A percentile compares a stretch with the other conserved stretches of the same genome.
Evolutionary conservation across 2,888 invertebrate species (phyloP).

Genomic region (Crocallis elinguaria): DNA sequence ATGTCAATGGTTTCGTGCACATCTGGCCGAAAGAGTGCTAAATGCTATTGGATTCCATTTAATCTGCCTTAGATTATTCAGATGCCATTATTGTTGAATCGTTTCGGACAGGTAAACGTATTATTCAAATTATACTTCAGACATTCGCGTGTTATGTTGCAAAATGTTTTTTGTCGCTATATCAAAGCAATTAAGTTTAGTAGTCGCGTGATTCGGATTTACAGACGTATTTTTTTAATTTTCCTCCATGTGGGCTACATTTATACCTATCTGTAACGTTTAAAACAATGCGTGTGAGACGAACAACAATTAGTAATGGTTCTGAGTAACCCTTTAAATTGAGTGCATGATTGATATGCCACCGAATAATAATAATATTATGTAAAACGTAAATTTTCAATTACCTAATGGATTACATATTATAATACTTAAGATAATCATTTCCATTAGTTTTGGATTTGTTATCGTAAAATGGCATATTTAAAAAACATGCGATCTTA

Average conservation of each 20-base stretch:
- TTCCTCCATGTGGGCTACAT: constrained; percentile 23
- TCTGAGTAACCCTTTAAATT: constrained; percentile 9
- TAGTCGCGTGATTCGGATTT: constrained; percentile 76
- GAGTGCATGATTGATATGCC: too few relatives aligned
- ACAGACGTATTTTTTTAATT: constrained; percentile 46
- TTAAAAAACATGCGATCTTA: background rate
- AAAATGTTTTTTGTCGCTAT: constrained; percentile 74
- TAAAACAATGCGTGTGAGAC: background rate
- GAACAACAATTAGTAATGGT: constrained; percentile 15
- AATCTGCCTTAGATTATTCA: constrained; percentile 56
- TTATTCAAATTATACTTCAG: constrained; percentile 72
- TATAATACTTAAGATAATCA: constrained; percentile 52
- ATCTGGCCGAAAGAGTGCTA: constrained; percentile 35
- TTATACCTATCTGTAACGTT: constrained; percentile 11
- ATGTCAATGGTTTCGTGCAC: constrained; percentile 36
- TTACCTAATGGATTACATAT: too few relatives aligned
- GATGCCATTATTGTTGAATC: constrained; percentile 63
- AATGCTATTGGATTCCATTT: constrained; percentile 44
- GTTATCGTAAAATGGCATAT: background rate
- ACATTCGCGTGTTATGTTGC: constrained; percentile 71
- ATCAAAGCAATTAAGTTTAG: constrained; percentile 69
- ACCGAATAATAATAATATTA: too few relatives aligned
- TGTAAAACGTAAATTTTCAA: background rate
- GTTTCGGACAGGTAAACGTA: constrained; percentile 68
- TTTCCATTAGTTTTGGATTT: constrained; percentile 51